Conservation (phyloP, 2,888 invertebrate genomes). For the Catocala sponsa region DNA sequence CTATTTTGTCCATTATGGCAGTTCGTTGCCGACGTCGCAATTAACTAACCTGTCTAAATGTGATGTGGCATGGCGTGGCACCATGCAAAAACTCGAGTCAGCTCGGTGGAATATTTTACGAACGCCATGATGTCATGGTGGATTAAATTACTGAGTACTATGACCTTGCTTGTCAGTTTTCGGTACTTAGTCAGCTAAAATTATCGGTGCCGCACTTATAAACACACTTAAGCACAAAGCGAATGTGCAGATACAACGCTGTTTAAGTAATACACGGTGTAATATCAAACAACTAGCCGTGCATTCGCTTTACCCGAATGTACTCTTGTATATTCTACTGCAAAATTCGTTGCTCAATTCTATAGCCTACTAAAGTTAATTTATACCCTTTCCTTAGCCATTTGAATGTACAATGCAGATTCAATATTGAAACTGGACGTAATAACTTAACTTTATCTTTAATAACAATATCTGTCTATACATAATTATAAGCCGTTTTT, state of each 20-base stretch:
- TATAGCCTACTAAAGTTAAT: too few species aligned
- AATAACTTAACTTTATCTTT: constrained; percentile 18
- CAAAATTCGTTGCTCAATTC: too few species aligned
- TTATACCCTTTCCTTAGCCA: neutral
- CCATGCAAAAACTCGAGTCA: constrained; percentile 72
- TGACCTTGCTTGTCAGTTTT: constrained; percentile 78
- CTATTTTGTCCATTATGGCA: constrained; percentile 28
- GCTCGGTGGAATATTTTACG: constrained; percentile 79
- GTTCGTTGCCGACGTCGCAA: constrained; percentile 25
- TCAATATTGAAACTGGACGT: constrained; percentile 18
- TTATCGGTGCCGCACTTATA: constrained; percentile 27
- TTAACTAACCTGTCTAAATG: constrained; percentile 47
- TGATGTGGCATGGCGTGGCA: constrained; percentile 52
- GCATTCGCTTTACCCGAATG: too few species aligned
- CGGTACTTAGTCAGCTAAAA: constrained; percentile 46
- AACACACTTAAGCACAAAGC: constrained; percentile 18
- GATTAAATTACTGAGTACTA: constrained; percentile 80
- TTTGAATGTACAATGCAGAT: constrained; percentile 14
- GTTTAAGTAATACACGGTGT: too few species aligned
- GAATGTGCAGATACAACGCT: too few species aligned
- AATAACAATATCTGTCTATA: constrained; percentile 19
- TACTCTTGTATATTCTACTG: too few species aligned
- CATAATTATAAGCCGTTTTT: neutral
- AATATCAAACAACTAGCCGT: too few species aligned
- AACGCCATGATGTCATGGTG: constrained; percentile 84